Base-by-base conservation (phyloP, 2,797 vertebrate genomes). In the Champsocephalus gunnari region DNA sequence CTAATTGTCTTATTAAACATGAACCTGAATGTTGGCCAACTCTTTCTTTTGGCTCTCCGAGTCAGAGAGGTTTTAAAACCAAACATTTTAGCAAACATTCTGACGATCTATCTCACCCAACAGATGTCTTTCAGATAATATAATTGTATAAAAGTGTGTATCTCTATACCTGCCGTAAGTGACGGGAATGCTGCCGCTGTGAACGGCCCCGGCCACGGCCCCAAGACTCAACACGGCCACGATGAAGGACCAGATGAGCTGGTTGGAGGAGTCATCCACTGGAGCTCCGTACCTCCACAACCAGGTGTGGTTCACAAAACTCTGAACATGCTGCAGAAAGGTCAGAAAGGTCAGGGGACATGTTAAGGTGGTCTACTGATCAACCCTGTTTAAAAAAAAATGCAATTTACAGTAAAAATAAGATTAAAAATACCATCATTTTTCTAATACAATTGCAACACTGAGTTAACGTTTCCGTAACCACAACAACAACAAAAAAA, bases 181-280 rank as follows among this genome's bases (percentile, higher is more conserved):
- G 41, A 96, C 92, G 47, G 95, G 88, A 47, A 96, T 80, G 69
- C 91, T 93, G 2, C 95, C 94, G 0, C 93, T 93, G 87, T 88
- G 85, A 0, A 91, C 48, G 14, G 95, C 88, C 3, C 94, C 94
- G 3, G 90, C 75, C 82, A 94, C 92, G 3, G 92, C 94, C 0
- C 95, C 95, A 0, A 95, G 89, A 69, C 93, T 93, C 60, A 95
- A 87, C 55, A 94, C 67, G 1, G 95, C 94, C 81, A 96, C 91
- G 3, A 95, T 81, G 38, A 94, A 91, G 81, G 94, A 95, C 95
- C 95, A 96, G 81, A 95, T 80, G 75, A 96, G 73, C 66, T 92
- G 93, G 72, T 89, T 77, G 69, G 89, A 80, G 0, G 94, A 89
- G 2, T 91, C 85, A 0, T 75, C 74, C 69, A 93, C 80, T 9